Percentiles rank a stretch among this genome's conserved stretches.
Conservation (phyloP, 1,140 invertebrate genomes). For the Chelonus insularis region DNA sequence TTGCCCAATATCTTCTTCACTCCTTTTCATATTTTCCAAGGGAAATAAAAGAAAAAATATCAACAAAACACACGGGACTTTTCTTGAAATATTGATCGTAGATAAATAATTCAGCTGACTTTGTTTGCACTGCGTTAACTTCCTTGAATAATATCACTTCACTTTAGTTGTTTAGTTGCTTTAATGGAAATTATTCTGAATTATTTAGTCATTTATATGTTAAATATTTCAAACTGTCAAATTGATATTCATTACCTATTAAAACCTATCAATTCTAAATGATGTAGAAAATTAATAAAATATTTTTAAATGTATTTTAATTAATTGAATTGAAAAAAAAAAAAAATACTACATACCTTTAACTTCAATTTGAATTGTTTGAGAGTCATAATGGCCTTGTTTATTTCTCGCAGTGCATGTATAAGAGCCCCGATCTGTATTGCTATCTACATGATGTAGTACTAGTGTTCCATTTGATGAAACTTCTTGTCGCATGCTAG, state of each 20-base stretch:
- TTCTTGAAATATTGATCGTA: constrained; percentile 22
- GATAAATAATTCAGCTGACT: constrained; percentile 20
- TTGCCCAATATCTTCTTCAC: background rate
- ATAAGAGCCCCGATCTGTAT: constrained; percentile 76
- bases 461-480: constrained; percentile 85
- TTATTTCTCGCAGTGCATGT: constrained; percentile 86
- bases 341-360: constrained; percentile 65
- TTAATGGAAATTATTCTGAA: background rate
- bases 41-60: constrained; percentile 29
- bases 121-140: background rate
- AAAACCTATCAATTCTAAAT: too few species aligned
- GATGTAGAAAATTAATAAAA: too few species aligned
- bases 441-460: constrained; percentile 71
- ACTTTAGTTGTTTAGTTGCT: background rate
- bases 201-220: too few species aligned
- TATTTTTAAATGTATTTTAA: background rate
- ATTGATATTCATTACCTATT: too few species aligned
- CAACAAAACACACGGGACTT: constrained; percentile 9
- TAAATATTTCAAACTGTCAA: too few species aligned
- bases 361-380: constrained; percentile 83
- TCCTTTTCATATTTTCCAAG: background rate
- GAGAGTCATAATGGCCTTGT: constrained; percentile 76
- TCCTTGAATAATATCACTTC: constrained; percentile 13
- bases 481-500: constrained; percentile 84
- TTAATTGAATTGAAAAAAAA: background rate